A percentile compares a stretch with the other conserved stretches of the same genome.
Evolutionary conservation across 2,888 invertebrate species (phyloP).

Genomic region (Boloria selene): DNA sequence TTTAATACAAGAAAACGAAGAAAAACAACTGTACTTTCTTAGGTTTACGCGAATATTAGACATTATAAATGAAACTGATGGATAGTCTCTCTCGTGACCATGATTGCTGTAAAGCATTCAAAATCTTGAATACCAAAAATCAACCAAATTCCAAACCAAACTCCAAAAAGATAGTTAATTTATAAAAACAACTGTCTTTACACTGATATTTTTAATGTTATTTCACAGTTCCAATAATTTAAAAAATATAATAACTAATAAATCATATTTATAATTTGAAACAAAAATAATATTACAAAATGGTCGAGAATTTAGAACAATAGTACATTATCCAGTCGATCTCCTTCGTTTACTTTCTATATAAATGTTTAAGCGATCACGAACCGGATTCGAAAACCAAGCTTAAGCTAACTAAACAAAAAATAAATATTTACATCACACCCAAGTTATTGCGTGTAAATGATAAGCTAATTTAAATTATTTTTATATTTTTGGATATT

Average conservation of each 20-base stretch:
- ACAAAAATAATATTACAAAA: not conserved
- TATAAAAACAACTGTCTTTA: too few species aligned
- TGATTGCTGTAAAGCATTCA: too few species aligned
- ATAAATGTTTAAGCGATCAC: constrained; percentile 31
- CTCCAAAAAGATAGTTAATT: too few species aligned
- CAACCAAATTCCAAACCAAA: too few species aligned
- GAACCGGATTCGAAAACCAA: constrained; percentile 31
- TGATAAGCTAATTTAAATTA: constrained; percentile 58
- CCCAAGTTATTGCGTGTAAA: constrained; percentile 54
- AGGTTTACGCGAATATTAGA: too few species aligned
- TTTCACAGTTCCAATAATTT: too few species aligned
- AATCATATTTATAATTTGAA: not conserved
- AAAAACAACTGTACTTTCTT: constrained; percentile 1
- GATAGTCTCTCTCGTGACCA: too few species aligned
- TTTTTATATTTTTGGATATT: constrained; percentile 70
- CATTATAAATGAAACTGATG: too few species aligned
- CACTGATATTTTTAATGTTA: too few species aligned
- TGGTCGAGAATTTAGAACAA: too few species aligned
- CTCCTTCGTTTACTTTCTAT: constrained; percentile 20
- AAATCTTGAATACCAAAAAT: too few species aligned
- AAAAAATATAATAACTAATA: too few species aligned
- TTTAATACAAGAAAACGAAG: constrained; percentile 36
- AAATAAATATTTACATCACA: constrained; percentile 49
- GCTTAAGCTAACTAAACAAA: constrained; percentile 33
- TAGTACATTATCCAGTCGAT: not conserved